phyloP scores from a whole-genome alignment of 2,888 invertebrate species.

The Pollenia labialis region DNA sequence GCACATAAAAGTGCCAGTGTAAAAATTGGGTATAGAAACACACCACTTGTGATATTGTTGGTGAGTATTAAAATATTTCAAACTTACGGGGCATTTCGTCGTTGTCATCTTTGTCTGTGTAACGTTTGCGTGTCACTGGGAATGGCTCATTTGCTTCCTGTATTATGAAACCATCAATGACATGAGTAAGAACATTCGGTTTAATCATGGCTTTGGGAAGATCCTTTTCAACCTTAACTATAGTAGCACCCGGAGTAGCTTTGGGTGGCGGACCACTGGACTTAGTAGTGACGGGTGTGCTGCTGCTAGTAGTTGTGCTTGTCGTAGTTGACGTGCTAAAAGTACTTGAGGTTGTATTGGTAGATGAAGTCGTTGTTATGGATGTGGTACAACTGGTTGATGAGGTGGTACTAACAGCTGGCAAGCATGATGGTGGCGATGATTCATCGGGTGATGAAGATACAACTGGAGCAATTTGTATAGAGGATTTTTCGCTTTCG shows the following conservation, averaged over 20 bases:
- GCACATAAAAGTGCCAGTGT: too few species aligned
- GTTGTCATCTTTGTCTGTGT: constrained; percentile 86
- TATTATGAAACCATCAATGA: constrained; percentile 98
- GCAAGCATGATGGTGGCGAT: neutral
- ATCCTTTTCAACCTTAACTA: constrained; percentile 81
- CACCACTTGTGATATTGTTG: too few species aligned
- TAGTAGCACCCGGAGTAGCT: constrained; percentile 80
- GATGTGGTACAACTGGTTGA: constrained; percentile 37
- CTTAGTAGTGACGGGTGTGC: constrained; percentile 61
- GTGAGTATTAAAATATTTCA: too few species aligned
- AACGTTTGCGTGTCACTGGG: constrained; percentile 88
- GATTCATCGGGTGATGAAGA: constrained; percentile 61
- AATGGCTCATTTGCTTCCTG: constrained; percentile 97
- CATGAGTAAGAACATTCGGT: constrained; percentile 97
- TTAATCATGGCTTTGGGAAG: constrained; percentile 96
- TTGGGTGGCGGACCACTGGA: constrained; percentile 73
- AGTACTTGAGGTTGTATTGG: constrained; percentile 46
- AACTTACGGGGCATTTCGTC: constrained; percentile 92
- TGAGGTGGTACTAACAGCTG: constrained; percentile 40
- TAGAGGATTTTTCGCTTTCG: constrained; percentile 49
- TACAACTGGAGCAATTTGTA: constrained; percentile 46
- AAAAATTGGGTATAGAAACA: too few species aligned
- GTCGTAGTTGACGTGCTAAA: constrained; percentile 49
- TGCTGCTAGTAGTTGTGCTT: constrained; percentile 43
- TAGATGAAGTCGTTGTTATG: constrained; percentile 44